phyloP scores from a whole-genome alignment of 2,113 vertebrate species.

The Scomber colias region DNA sequence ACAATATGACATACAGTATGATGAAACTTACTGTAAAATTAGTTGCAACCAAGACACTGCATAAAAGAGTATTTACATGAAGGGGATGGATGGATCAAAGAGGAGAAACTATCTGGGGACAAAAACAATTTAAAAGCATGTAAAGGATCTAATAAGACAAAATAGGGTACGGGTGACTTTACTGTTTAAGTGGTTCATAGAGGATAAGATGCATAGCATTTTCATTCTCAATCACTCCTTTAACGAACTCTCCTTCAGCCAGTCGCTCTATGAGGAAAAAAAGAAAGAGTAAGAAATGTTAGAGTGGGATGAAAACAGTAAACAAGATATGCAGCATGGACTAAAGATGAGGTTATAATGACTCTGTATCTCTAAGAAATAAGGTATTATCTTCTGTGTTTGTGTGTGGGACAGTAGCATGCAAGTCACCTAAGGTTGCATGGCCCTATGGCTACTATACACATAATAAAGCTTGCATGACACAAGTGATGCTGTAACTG shows the following conservation, averaged over 20 bases:
- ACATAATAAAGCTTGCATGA: conserved; percentile 53
- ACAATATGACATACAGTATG: conserved; percentile 7
- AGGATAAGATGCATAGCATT: conserved; percentile 88
- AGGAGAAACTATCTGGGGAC: conserved; percentile 25
- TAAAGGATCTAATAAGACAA: conserved; percentile 5
- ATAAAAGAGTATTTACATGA: conserved; percentile 75
- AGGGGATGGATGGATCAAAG: conserved; percentile 19
- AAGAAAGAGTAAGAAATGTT: not conserved
- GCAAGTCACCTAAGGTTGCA: conserved; percentile 43
- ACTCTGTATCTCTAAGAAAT: conserved; percentile 35
- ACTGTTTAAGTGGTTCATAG: conserved; percentile 81
- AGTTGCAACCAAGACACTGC: conserved; percentile 45
- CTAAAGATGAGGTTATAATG: not conserved
- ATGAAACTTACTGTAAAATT: conserved; percentile 32
- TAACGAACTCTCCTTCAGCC: conserved; percentile 89
- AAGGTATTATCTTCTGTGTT: conserved; percentile 33
- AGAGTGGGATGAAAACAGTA: not conserved
- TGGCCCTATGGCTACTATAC: not conserved
- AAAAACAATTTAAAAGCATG: not conserved
- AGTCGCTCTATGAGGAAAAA: conserved; percentile 80
- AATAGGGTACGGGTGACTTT: conserved; percentile 8
- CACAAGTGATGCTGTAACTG: conserved; percentile 36
- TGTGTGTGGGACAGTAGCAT: conserved; percentile 18
- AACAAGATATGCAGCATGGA: not conserved
- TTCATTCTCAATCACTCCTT: conserved; percentile 87